These are phyloP conservation scores for Australoheros facetus DNA, from an alignment of 2,797 vertebrate genomes.

Conservation along the genomic window DNA sequence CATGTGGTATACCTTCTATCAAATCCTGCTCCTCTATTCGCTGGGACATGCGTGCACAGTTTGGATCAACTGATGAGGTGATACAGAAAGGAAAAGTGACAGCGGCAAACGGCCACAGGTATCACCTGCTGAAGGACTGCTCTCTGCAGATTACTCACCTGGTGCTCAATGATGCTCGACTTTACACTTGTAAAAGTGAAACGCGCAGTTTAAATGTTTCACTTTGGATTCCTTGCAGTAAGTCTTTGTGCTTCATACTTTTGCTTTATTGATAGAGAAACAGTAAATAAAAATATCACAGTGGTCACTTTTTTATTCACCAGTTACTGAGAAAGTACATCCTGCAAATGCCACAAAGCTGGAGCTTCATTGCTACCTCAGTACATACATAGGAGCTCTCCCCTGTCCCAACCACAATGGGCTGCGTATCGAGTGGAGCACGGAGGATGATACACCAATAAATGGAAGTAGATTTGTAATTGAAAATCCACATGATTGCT, in stretches of 20 bases:
- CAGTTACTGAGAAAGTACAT: background rate
- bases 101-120: background rate
- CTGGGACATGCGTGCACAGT: conserved; percentile 34
- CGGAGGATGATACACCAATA: conserved; percentile 42
- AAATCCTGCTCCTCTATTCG: conserved; percentile 48
- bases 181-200: conserved; percentile 54
- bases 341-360: background rate
- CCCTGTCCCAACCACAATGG: conserved; percentile 23
- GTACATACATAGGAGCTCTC: background rate
- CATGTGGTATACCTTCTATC: conserved; percentile 45
- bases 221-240: conserved; percentile 52
- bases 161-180: conserved; percentile 7
- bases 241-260: conserved; percentile 1
- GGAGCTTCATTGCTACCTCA: conserved; percentile 64
- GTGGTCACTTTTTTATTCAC: conserved; percentile 1
- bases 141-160: conserved; percentile 58
- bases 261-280: background rate
- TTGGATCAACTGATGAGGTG: background rate
- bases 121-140: conserved; percentile 51
- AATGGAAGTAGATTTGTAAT: conserved; percentile 44
- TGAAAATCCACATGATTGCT: conserved; percentile 1
- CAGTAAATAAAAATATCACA: background rate
- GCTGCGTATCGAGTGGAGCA: conserved; percentile 48
- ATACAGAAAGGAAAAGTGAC: conserved; percentile 44
- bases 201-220: conserved; percentile 25